Evolutionary conservation across 2,113 vertebrate species (phyloP), one percentile per base, ranked within the genome.

Genomic region (Camarhynchus parvulus): DNA sequence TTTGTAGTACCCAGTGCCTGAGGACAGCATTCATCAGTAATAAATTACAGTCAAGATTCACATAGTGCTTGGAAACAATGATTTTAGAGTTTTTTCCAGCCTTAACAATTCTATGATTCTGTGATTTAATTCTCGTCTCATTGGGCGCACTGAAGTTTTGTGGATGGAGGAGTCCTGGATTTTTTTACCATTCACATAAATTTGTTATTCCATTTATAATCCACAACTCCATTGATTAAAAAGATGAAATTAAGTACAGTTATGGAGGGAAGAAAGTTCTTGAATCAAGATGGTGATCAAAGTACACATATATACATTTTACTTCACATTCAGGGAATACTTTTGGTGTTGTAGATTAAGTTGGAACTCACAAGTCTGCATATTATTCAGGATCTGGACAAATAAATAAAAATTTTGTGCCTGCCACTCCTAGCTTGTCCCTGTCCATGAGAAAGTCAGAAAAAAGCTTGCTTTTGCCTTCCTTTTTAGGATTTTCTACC

Each of bases 161-260:
- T 12, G 16, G 21, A 23, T 25, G 8, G 2, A 7, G 0, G 0
- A 2, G 2, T 39, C 9, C 11, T 22, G 17, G 1, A 21, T 63
- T 75, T 76, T 75, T 53, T 83, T 42, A 7, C 37, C 30, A 33
- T 69, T 70, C 47, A 28, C 6, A 10, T 44, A 62, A 66, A 62
- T 31, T 15, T 49, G 5, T 35, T 63, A 23, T 30, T 79, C 0
- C 8, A 73, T 73, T 73, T 47, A n/a, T 13, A 21, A 7, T 7
- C 11, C 41, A 49, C 4, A 64, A 15, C 2, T 63, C 23, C 4
- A 35, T 61, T 70, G 9, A 37, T 46, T 9, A 83, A 50, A 50
- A 39, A 8, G 7, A 72, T 39, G 1, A 72, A 35, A 79, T 52
- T 0, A 61, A 7, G 4, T 11, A 31, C 11, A 55, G 2, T 25